phyloP scores from a whole-genome alignment of 2,797 vertebrate genomes.

The Aldrovandia affinis region DNA sequence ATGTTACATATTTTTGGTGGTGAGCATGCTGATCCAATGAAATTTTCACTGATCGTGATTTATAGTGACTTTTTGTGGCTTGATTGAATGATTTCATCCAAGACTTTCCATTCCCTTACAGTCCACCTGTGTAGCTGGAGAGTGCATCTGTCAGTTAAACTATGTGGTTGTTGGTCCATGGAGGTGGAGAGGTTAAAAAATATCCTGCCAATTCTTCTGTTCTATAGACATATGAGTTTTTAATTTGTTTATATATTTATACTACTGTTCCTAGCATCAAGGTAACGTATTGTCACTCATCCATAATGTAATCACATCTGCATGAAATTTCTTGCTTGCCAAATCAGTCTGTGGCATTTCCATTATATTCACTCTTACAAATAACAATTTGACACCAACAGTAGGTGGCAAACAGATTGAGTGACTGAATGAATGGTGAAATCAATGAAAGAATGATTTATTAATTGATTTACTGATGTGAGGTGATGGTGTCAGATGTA shows the following conservation, averaged over 20 bases:
- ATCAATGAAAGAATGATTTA: neutral
- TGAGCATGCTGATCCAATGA: conserved; percentile 16
- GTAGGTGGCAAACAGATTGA: neutral
- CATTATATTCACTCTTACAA: neutral
- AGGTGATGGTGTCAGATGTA: neutral
- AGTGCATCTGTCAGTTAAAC: neutral
- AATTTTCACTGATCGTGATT: conserved; percentile 10
- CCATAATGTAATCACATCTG: too few relatives aligned
- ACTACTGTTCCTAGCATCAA: neutral
- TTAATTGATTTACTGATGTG: neutral
- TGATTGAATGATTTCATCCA: conserved; percentile 6
- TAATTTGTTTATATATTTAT: too few relatives aligned
- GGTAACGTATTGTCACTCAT: neutral
- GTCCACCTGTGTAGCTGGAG: conserved; percentile 4
- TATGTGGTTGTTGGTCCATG: neutral
- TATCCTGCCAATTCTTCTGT: neutral
- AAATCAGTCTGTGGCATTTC: neutral
- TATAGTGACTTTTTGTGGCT: neutral
- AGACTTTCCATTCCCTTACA: too few relatives aligned
- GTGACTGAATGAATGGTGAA: neutral
- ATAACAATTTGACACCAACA: neutral
- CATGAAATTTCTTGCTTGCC: neutral
- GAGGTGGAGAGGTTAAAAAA: neutral
- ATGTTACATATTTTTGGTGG: neutral
- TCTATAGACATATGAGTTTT: neutral